Percentiles rank a stretch among this genome's conserved stretches.
Evolutionary conservation across 2,888 invertebrate genomes (phyloP).

Genomic region (Diarsia rubi): DNA sequence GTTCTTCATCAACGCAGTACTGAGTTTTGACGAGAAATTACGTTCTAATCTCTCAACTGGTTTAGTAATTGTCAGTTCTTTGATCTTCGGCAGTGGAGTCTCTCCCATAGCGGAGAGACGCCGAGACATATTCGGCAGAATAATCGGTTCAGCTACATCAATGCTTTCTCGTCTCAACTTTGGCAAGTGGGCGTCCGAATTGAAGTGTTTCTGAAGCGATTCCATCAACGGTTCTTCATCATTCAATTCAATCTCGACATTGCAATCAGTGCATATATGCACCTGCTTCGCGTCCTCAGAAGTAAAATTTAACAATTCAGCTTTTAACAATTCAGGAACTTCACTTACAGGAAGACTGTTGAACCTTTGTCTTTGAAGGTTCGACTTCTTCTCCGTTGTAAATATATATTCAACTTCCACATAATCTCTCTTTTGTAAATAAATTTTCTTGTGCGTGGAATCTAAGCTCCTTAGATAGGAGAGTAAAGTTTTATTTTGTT

Average conservation of each 20-base stretch:
- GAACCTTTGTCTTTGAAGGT: slow-evolving; percentile 85
- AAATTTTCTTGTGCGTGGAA: slow-evolving; percentile 81
- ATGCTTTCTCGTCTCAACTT: slow-evolving; percentile 86
- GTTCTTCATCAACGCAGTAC: slow-evolving; percentile 78
- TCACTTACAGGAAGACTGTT: slow-evolving; percentile 88
- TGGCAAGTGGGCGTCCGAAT: slow-evolving; percentile 82
- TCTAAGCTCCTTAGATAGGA: slow-evolving; percentile 80
- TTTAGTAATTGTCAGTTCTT: slow-evolving; percentile 78
- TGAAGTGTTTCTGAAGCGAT: slow-evolving; percentile 86
- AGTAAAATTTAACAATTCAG: slow-evolving; percentile 75
- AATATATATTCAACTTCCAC: slow-evolving; percentile 88
- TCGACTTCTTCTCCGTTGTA: slow-evolving; percentile 87
- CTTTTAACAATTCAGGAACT: slow-evolving; percentile 86
- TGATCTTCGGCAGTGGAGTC: slow-evolving; percentile 76
- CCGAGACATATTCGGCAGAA: slow-evolving; percentile 86
- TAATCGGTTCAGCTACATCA: slow-evolving; percentile 85
- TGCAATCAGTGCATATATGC: slow-evolving; percentile 87
- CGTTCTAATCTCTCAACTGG: slow-evolving; percentile 82
- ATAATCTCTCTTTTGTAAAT: slow-evolving; percentile 80
- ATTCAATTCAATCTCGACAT: slow-evolving; percentile 85
- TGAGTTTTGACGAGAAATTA: slow-evolving; percentile 80
- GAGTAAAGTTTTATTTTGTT: slow-evolving; percentile 74
- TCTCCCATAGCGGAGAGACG: slow-evolving; percentile 85
- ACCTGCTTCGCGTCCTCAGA: slow-evolving; percentile 84
- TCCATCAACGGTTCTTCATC: slow-evolving; percentile 88